phyloP scores from a whole-genome alignment of 2,888 invertebrate species.

The Tetragonisca angustula region DNA sequence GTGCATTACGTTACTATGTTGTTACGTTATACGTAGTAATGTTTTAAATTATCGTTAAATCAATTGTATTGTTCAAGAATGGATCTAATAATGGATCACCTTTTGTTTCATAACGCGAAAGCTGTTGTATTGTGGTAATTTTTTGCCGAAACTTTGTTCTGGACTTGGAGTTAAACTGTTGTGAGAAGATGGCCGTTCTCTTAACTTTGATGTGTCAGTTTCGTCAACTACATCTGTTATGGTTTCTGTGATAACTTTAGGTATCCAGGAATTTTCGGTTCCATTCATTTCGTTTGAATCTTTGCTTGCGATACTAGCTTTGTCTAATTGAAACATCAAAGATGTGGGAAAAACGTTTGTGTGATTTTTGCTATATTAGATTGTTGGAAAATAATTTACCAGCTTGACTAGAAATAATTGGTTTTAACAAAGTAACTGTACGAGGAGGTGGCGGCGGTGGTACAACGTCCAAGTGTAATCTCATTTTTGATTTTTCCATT shows the following conservation, averaged over 20 bases:
- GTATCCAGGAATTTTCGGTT: conserved; percentile 70
- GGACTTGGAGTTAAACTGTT: conserved; percentile 79
- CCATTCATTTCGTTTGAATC: conserved; percentile 75
- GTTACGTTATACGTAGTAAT: too few relatives aligned
- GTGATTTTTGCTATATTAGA: not conserved
- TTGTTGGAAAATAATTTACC: conserved; percentile 61
- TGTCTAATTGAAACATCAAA: conserved; percentile 61
- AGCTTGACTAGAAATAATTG: conserved; percentile 71
- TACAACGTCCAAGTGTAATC: conserved; percentile 77
- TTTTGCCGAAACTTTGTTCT: conserved; percentile 78
- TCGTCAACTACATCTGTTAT: conserved; percentile 63
- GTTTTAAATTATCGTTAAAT: not conserved
- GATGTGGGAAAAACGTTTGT: not conserved
- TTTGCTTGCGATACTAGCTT: conserved; percentile 73
- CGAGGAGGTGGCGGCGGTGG: conserved; percentile 81
- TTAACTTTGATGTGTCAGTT: conserved; percentile 61
- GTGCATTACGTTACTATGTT: not conserved
- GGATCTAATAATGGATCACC: conserved; percentile 63
- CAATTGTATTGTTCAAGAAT: not conserved
- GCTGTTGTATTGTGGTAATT: conserved; percentile 80
- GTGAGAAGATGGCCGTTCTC: conserved; percentile 74
- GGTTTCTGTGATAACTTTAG: conserved; percentile 67
- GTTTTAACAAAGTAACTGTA: conserved; percentile 80
- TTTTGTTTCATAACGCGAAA: conserved; percentile 83
- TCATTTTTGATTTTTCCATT: conserved; percentile 79